Conservation (phyloP, 1,140 invertebrate species). For the Luehdorfia chinensis region DNA sequence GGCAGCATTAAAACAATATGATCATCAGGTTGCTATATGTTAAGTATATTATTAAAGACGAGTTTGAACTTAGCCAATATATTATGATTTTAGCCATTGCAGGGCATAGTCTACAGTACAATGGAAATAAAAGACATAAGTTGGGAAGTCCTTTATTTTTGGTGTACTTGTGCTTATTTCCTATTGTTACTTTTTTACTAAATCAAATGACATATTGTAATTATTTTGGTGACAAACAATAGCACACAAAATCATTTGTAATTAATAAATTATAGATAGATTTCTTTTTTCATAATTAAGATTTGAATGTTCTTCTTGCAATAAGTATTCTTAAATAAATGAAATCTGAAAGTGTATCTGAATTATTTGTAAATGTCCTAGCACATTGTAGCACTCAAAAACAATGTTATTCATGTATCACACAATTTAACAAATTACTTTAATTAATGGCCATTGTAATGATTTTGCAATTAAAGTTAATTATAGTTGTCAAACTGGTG, state of each 20-base stretch:
- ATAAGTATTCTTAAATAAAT: conserved; percentile 55
- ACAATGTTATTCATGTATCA: too few species aligned
- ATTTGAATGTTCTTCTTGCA: conserved; percentile 52
- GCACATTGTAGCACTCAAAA: neutral
- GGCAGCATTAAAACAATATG: too few species aligned
- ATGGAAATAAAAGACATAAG: neutral
- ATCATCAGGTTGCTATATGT: too few species aligned
- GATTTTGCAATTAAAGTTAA: too few species aligned
- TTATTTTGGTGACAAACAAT: too few species aligned
- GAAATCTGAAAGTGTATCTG: conserved; percentile 46
- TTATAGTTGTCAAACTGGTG: too few species aligned
- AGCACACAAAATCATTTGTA: conserved; percentile 14
- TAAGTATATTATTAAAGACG: too few species aligned
- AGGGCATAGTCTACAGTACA: neutral
- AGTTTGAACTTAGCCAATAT: neutral
- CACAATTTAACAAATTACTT: too few species aligned
- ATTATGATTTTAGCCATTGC: neutral
- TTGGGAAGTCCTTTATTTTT: neutral
- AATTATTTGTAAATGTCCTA: conserved; percentile 22
- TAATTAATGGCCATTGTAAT: too few species aligned
- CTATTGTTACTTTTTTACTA: too few species aligned
- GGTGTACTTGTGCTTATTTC: too few species aligned
- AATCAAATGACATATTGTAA: too few species aligned
- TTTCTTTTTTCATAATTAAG: conserved; percentile 55
- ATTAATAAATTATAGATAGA: conserved; percentile 32